phyloP scores from a whole-genome alignment of 2,888 invertebrate genomes.

The Temnothorax unifasciatus region DNA sequence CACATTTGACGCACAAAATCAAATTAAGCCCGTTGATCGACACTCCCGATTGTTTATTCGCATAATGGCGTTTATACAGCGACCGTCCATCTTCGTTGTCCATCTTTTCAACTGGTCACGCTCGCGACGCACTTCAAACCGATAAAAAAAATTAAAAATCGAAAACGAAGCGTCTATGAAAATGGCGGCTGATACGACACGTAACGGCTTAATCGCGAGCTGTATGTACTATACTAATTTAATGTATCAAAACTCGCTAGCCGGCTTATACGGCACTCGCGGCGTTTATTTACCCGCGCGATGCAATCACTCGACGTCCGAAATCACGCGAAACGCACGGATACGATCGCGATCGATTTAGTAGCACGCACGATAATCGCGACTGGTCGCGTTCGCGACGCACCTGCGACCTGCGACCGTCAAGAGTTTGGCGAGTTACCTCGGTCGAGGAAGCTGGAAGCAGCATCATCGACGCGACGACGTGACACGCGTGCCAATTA shows the following conservation, averaged over 20 bases:
- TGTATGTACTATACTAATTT: neutral
- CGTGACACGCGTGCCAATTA: slow-evolving; percentile 26
- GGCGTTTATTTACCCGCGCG: neutral
- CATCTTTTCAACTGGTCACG: neutral
- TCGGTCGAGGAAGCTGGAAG: neutral
- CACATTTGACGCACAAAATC: neutral
- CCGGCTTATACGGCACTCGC: neutral
- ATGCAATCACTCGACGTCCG: neutral
- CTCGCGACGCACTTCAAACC: neutral
- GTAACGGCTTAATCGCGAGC: neutral
- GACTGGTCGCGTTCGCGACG: neutral
- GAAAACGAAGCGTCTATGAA: neutral
- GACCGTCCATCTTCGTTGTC: neutral
- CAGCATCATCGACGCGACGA: neutral
- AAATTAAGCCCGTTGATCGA: neutral
- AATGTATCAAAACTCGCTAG: neutral
- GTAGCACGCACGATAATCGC: no score
- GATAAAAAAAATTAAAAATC: neutral
- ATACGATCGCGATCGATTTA: neutral
- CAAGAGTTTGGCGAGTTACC: neutral
- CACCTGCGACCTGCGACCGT: neutral
- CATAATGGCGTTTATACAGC: neutral
- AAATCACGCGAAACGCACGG: neutral
- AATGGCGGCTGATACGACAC: no score
- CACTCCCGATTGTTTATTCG: neutral